Percentiles rank a stretch among this genome's conserved stretches.
Evolutionary conservation across 2,888 invertebrate genomes (phyloP).

Genomic region (Callosobruchus maculatus): DNA sequence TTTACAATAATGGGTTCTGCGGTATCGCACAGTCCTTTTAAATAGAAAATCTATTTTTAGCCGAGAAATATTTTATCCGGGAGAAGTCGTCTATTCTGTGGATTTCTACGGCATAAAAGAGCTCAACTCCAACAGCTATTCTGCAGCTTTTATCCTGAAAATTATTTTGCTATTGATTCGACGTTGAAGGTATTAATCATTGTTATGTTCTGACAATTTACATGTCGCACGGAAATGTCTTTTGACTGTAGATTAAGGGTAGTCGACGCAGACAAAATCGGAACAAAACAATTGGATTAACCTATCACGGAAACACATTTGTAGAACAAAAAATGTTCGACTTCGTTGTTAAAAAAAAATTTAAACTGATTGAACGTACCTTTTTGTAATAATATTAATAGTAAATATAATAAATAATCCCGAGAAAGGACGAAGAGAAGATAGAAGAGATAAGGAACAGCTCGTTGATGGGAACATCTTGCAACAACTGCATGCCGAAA

Average conservation of each 20-base stretch:
- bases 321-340: too few relatives aligned
- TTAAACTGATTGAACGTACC: too few relatives aligned
- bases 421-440: too few relatives aligned
- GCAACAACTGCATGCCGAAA: too few relatives aligned
- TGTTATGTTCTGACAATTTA: not conserved
- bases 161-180: not conserved
- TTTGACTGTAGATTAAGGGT: not conserved
- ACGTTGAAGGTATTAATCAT: not conserved
- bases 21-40: not conserved
- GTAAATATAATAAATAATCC: too few relatives aligned
- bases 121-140: not conserved
- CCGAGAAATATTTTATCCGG: not conserved
- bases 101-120: not conserved
- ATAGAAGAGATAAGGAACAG: too few relatives aligned
- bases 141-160: not conserved
- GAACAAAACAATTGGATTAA: too few relatives aligned
- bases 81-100: not conserved
- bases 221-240: not conserved
- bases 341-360: too few relatives aligned
- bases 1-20: not conserved
- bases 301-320: too few relatives aligned
- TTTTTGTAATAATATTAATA: too few relatives aligned
- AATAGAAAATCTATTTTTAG: not conserved
- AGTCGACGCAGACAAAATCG: too few relatives aligned
- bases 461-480: too few relatives aligned